A percentile compares a stretch with the other conserved stretches of the same genome.
Conservation (phyloP, 2,113 vertebrate genomes). For the Micromys minutus region DNA sequence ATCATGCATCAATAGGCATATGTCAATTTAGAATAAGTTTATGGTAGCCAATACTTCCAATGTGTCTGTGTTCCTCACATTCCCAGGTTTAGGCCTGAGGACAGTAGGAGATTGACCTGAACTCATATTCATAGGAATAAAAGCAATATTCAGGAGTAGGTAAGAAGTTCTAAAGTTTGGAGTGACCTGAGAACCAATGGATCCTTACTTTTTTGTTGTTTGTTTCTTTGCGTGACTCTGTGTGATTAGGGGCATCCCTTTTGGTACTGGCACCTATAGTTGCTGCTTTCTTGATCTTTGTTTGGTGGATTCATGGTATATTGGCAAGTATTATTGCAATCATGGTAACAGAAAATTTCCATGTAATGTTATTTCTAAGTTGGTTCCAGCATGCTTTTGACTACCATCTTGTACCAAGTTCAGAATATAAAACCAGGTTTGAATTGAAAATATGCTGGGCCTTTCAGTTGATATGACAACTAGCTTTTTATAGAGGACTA, state of each 20-base stretch:
- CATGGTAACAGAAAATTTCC: neutral
- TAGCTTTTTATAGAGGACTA: neutral
- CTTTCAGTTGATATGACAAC: neutral
- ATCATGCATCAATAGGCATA: neutral
- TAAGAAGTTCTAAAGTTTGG: neutral
- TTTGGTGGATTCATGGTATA: neutral
- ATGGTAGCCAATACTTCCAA: neutral
- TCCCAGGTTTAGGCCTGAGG: neutral
- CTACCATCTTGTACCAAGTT: neutral
- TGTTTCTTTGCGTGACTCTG: too few species aligned
- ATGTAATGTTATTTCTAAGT: neutral
- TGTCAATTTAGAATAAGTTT: neutral
- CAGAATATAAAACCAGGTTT: neutral
- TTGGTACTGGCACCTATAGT: neutral
- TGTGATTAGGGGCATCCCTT: neutral
- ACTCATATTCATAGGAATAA: neutral
- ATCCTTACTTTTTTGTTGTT: neutral
- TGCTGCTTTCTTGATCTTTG: neutral
- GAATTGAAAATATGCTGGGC: neutral
- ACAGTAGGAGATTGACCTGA: neutral
- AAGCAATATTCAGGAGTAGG: neutral
- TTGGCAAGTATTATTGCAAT: neutral
- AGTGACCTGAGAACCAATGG: neutral
- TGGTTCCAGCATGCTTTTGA: neutral
- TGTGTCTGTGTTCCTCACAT: neutral